These are phyloP conservation scores for Eudemis profundana DNA, from an alignment of 2,888 invertebrate species.

Conservation along the genomic window DNA sequence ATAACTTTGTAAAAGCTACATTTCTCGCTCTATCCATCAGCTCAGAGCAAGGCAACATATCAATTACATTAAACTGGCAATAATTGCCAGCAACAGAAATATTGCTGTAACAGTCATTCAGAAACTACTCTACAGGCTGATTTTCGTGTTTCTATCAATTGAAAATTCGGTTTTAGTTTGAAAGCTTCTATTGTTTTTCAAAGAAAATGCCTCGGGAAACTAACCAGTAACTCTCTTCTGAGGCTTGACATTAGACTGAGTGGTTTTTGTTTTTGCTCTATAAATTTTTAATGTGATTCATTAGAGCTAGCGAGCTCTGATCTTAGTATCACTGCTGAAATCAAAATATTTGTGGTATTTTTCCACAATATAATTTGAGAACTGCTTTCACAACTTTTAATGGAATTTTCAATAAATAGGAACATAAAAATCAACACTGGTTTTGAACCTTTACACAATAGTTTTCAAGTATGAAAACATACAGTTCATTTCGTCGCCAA, in stretches of 20 bases:
- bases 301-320: too few relatives aligned
- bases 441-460: constrained; percentile 60
- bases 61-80: constrained; percentile 34
- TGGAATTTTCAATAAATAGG: constrained; percentile 37
- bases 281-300: too few relatives aligned
- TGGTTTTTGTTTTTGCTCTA: too few relatives aligned
- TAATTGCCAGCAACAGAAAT: constrained; percentile 24
- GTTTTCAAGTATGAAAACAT: constrained; percentile 78
- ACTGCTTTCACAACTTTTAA: not conserved
- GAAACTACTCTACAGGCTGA: constrained; percentile 27
- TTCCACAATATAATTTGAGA: not conserved
- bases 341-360: too few relatives aligned
- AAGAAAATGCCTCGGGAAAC: too few relatives aligned
- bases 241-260: too few relatives aligned
- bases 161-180: not conserved
- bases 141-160: constrained; percentile 21
- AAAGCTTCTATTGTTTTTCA: not conserved
- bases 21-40: constrained; percentile 13
- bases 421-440: constrained; percentile 39
- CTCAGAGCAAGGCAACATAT: constrained; percentile 38
- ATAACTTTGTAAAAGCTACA: constrained; percentile 40
- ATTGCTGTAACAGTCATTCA: constrained; percentile 39
- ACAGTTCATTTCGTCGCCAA: constrained; percentile 70
- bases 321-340: not conserved
- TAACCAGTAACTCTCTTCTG: too few relatives aligned